These are phyloP conservation scores for Oryzias sinensis DNA, from an alignment of 2,797 vertebrate species.

Conservation along the genomic window DNA sequence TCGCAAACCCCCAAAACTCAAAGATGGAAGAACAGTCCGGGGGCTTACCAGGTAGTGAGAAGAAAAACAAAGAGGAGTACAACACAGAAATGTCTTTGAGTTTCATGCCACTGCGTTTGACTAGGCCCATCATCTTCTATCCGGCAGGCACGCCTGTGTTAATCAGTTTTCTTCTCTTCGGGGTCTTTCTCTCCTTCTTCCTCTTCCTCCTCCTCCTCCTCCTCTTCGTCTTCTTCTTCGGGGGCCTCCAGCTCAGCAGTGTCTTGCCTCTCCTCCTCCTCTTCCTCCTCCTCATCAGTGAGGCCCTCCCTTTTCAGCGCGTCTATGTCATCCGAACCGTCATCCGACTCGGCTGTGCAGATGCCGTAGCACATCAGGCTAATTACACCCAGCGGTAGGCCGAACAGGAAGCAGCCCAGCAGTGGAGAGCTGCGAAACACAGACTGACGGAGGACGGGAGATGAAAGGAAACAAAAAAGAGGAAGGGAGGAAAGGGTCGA, in stretches of 20 bases:
- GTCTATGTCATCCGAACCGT: constrained; percentile 81
- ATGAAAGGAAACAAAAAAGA: constrained; percentile 7
- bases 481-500: background rate
- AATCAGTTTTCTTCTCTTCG: constrained; percentile 91
- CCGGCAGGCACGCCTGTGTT: constrained; percentile 59
- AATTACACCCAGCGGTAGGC: constrained; percentile 95
- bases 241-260: constrained; percentile 59
- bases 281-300: constrained; percentile 79
- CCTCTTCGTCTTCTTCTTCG: constrained; percentile 74
- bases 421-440: constrained; percentile 95
- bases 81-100: constrained; percentile 61
- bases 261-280: constrained; percentile 55
- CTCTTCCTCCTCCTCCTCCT: constrained; percentile 10
- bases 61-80: constrained; percentile 61
- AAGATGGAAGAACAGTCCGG: constrained; percentile 31
- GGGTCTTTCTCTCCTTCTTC: constrained; percentile 79
- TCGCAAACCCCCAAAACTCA: constrained; percentile 27
- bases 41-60: constrained; percentile 38
- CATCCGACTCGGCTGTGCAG: constrained; percentile 91
- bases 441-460: constrained; percentile 77
- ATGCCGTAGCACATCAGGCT: constrained; percentile 99
- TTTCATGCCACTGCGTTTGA: constrained; percentile 64
- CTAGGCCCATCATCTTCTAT: constrained; percentile 49
- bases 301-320: constrained; percentile 78
- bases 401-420: constrained; percentile 97